phyloP scores from a whole-genome alignment of 2,797 vertebrate species.

The Macropus fuliginosus region DNA sequence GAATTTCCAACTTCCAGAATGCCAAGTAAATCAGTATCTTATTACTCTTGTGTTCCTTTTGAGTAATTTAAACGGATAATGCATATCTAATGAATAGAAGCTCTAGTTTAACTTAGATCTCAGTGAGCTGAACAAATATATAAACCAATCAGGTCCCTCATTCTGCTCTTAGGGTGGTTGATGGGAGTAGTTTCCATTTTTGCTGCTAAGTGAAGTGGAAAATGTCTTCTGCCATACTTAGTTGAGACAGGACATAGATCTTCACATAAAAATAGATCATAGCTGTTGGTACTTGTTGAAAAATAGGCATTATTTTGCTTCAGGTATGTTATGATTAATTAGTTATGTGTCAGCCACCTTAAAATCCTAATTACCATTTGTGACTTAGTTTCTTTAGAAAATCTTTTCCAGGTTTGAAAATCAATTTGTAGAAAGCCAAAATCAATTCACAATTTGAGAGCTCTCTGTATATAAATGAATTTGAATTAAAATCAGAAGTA shows the following conservation, averaged over 20 bases:
- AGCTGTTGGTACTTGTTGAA: background rate
- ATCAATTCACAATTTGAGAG: background rate
- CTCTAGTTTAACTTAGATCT: background rate
- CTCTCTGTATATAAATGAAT: background rate
- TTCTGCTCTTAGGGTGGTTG: background rate
- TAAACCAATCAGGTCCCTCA: background rate
- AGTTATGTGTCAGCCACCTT: background rate
- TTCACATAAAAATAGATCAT: background rate
- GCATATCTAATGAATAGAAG: background rate
- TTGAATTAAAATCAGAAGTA: constrained; percentile 28
- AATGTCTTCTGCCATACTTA: background rate
- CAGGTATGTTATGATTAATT: background rate
- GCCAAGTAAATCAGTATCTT: background rate
- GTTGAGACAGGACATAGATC: background rate
- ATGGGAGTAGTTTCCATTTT: background rate
- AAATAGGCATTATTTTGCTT: background rate
- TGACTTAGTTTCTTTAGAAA: background rate
- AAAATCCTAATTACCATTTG: background rate
- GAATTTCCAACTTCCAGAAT: background rate
- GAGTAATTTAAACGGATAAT: background rate
- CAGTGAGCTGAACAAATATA: background rate
- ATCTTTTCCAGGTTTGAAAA: background rate
- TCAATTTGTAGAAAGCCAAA: background rate
- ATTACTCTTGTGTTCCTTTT: background rate
- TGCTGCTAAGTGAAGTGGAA: background rate